Evolutionary conservation across 1,140 invertebrate genomes (phyloP), one percentile per base, ranked within the genome.

Genomic region (Drosophila dunni): DNA sequence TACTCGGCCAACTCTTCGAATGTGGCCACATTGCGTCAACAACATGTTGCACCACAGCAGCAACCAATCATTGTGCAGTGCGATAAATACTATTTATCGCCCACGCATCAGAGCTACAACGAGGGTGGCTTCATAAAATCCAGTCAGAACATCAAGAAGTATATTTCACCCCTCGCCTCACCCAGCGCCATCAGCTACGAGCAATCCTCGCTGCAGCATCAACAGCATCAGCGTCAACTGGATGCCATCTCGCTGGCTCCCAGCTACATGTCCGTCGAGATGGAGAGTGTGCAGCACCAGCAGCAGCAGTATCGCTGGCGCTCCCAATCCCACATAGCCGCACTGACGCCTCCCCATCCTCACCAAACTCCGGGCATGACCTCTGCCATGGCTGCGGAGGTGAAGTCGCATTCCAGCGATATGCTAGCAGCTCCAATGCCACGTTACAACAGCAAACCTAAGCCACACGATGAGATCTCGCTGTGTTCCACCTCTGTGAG

Each of bases 141-240:
- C 48, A 91, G 90, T 71, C 91, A 92, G 48, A 91, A 91, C 42
- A 92, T 92, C 11, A 92, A 92, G 64, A 82, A 92, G 62, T 92
- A 91, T 48, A 74, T 91, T 6, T 92, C 91, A 7, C 90, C 91
- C 0, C 58, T 89, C 3, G 77, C 79, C 0, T 92, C 91, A 40
- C 91, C 86, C 8, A 84, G 75, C 29, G 75, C 75, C 36, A 40
- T 78, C 8, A 85, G 78, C 53, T 85, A 81, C 40, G 81, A 85
- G 50, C 81, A 84, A 33, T 33, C 75, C 53, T 65, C 80, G 54
- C 38, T 68, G 46, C 78, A 70, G 42, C 84, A 72, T 24, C 79
- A 79, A n/a, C 81, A 78, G 36, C 62, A 79, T 38, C 79, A 76
- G 36, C 76, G 84, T 0, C 89, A 91, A 11, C 46, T 91, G 9